Conservation (phyloP, 2,888 invertebrate genomes). For the Polymixis lichenea region DNA sequence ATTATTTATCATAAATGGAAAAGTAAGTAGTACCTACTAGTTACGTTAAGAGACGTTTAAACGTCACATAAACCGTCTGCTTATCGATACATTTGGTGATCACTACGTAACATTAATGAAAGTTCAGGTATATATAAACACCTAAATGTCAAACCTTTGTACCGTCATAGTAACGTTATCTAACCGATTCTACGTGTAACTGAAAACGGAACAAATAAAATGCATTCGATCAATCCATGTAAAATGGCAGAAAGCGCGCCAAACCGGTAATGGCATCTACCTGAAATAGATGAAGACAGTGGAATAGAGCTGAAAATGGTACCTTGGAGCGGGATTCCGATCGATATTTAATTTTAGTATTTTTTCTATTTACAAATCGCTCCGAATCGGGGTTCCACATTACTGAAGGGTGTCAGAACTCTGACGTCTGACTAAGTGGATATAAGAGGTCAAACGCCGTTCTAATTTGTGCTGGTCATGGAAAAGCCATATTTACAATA, state of each 20-base stretch:
- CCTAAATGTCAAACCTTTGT: background rate
- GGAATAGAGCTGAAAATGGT: slow-evolving; percentile 24
- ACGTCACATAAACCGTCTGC: background rate
- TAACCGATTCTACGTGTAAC: slow-evolving; percentile 1
- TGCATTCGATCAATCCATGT: slow-evolving; percentile 31
- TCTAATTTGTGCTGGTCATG: slow-evolving; percentile 31
- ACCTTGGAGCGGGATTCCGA: slow-evolving; percentile 15
- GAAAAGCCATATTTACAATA: slow-evolving; percentile 13
- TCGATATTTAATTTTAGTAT: slow-evolving; percentile 35
- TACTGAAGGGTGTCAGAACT: slow-evolving; percentile 36
- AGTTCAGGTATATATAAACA: background rate
- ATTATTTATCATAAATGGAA: too few relatives aligned
- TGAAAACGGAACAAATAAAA: slow-evolving; percentile 13
- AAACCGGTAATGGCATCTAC: slow-evolving; percentile 20
- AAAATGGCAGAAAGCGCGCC: slow-evolving; percentile 22
- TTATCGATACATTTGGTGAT: background rate
- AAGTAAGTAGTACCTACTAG: too few relatives aligned
- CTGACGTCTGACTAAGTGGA: slow-evolving; percentile 39
- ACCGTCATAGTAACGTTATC: background rate
- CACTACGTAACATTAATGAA: background rate
- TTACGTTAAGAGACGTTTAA: too few relatives aligned
- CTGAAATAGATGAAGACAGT: slow-evolving; percentile 22
- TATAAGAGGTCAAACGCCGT: slow-evolving; percentile 33
- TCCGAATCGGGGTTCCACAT: slow-evolving; percentile 20
- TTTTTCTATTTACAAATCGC: slow-evolving; percentile 30